These are phyloP conservation scores for Ceryle rudis DNA, from an alignment of 2,797 vertebrate genomes.

Conservation along the genomic window DNA sequence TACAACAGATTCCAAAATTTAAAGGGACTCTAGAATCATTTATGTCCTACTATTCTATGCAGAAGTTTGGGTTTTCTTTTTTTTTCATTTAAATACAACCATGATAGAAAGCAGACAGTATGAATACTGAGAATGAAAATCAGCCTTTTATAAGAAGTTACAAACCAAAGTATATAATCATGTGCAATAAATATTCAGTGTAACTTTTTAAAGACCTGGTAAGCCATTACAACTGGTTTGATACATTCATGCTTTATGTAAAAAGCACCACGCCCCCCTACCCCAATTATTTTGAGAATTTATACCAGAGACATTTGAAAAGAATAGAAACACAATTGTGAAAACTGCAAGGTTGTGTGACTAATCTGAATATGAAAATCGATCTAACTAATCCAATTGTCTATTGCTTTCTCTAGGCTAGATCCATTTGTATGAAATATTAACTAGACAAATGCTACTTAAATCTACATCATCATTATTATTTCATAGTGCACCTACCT, in stretches of 20 bases:
- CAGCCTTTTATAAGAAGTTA: background rate
- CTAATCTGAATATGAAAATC: background rate
- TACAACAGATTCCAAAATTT: constrained; percentile 14
- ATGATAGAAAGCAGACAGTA: background rate
- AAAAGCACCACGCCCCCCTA: background rate
- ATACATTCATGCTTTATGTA: background rate
- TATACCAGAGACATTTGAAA: background rate
- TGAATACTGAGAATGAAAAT: background rate
- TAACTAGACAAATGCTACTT: constrained; percentile 12
- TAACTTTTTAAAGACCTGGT: background rate
- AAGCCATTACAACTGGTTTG: fast-evolving
- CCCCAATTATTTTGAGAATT: background rate
- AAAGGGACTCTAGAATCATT: constrained; percentile 27
- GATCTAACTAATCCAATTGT: background rate
- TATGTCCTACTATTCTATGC: background rate
- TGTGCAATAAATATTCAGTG: background rate
- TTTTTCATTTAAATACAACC: background rate
- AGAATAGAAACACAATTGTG: background rate
- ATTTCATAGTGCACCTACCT: constrained; percentile 14
- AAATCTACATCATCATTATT: constrained; percentile 34
- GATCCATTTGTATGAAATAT: constrained; percentile 42
- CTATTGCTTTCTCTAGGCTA: background rate
- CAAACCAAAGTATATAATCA: background rate
- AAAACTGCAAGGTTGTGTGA: background rate
- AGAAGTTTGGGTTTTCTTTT: background rate